These are phyloP conservation scores for Drosophila anomelani DNA, from an alignment of 2,888 invertebrate genomes.

Conservation along the genomic window DNA sequence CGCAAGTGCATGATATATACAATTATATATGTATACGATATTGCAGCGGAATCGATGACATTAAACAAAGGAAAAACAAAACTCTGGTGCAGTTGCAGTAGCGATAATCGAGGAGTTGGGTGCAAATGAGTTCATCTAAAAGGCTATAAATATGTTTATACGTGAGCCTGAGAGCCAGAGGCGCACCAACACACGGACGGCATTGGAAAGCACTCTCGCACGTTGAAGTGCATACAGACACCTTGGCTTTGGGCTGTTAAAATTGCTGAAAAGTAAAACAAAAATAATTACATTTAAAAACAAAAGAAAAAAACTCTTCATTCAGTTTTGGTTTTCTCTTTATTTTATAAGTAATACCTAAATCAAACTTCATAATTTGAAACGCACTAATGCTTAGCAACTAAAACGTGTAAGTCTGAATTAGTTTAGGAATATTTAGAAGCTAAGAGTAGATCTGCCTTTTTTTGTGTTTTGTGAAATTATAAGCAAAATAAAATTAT, in stretches of 20 bases:
- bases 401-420: conserved; percentile 73
- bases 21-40: background rate
- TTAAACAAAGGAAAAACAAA: conserved; percentile 55
- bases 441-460: conserved; percentile 33
- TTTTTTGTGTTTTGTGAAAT: conserved; percentile 47
- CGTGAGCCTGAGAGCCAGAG: conserved; percentile 22
- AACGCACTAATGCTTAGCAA: conserved; percentile 62
- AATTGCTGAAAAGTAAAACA: conserved; percentile 17
- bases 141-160: conserved; percentile 67
- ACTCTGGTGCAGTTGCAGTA: conserved; percentile 27
- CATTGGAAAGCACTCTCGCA: conserved; percentile 16
- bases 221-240: conserved; percentile 3
- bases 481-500: conserved; percentile 54
- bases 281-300: background rate
- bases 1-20: background rate
- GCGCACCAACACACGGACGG: conserved; percentile 16
- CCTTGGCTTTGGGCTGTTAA: background rate
- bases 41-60: conserved; percentile 7
- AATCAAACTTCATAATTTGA: conserved; percentile 72
- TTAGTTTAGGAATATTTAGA: conserved; percentile 61
- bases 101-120: conserved; percentile 50
- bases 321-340: conserved; percentile 52
- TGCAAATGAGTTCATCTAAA: conserved; percentile 78
- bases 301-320: background rate
- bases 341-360: conserved; percentile 49